These are phyloP conservation scores for Drosophila mauritiana DNA, from an alignment of 1,140 invertebrate genomes.

Conservation along the genomic window DNA sequence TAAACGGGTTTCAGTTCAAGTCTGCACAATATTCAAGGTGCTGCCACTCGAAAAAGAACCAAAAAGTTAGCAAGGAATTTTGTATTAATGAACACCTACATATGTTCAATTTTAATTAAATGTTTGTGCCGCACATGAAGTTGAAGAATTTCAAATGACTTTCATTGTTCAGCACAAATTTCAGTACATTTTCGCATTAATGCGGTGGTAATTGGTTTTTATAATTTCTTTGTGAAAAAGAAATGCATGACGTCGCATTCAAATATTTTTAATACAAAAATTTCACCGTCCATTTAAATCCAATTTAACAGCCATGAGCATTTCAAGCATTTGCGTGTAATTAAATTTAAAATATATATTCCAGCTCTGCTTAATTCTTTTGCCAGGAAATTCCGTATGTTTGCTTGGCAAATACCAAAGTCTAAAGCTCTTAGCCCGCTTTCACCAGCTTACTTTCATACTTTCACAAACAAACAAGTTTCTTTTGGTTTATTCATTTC, in stretches of 20 bases:
- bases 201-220: background rate
- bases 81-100: slow-evolving; percentile 9
- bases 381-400: slow-evolving; percentile 4
- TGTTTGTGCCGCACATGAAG: background rate
- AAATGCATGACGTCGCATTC: background rate
- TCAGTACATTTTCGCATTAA: background rate
- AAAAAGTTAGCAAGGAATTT: slow-evolving; percentile 7
- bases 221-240: background rate
- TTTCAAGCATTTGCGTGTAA: slow-evolving; percentile 2
- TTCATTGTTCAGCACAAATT: background rate
- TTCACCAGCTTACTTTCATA: slow-evolving; percentile 25
- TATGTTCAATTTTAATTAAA: slow-evolving; percentile 13
- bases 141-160: background rate
- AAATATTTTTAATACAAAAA: too few species aligned
- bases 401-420: slow-evolving; percentile 27
- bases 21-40: slow-evolving; percentile 8
- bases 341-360: slow-evolving; percentile 14
- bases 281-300: background rate
- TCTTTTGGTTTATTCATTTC: slow-evolving; percentile 35
- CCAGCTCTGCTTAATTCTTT: background rate
- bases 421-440: slow-evolving; percentile 4
- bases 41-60: background rate
- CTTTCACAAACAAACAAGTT: slow-evolving; percentile 28
- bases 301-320: background rate
- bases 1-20: slow-evolving; percentile 36